phyloP scores from a whole-genome alignment of 1,140 invertebrate genomes.

The Camponotus pennsylvanicus region DNA sequence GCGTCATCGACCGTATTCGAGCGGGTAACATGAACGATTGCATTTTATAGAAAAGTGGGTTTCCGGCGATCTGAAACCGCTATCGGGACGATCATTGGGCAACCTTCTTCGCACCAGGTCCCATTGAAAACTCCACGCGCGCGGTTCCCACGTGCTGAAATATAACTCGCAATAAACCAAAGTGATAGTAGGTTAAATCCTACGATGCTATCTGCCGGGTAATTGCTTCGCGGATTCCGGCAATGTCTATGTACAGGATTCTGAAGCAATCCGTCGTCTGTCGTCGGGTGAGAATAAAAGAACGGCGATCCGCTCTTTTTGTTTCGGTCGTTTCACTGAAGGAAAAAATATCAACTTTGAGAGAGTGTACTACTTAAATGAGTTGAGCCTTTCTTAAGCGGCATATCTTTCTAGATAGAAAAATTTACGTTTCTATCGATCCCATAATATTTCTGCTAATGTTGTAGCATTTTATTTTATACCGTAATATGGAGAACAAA shows the following conservation, averaged over 20 bases:
- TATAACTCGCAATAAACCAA: conserved; percentile 84
- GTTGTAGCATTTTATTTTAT: not conserved
- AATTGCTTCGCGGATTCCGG: conserved; percentile 80
- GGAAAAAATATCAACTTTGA: conserved; percentile 43
- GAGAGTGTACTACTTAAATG: conserved; percentile 26
- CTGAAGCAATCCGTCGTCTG: conserved; percentile 74
- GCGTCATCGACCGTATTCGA: conserved; percentile 67
- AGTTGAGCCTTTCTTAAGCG: conserved; percentile 43
- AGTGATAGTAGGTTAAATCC: conserved; percentile 85
- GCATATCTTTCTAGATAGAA: conserved; percentile 18
- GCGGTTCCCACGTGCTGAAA: conserved; percentile 85
- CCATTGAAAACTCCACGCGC: conserved; percentile 80
- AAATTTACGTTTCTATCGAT: not conserved
- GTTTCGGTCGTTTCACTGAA: conserved; percentile 41
- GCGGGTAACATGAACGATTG: conserved; percentile 70
- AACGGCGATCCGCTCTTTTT: conserved; percentile 66
- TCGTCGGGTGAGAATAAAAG: conserved; percentile 72
- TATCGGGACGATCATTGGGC: conserved; percentile 85
- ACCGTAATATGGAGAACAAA: not conserved
- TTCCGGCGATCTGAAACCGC: conserved; percentile 82
- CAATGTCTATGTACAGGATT: conserved; percentile 68
- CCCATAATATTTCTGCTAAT: not conserved
- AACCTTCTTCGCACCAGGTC: conserved; percentile 83
- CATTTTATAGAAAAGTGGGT: conserved; percentile 84
- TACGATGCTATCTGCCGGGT: conserved; percentile 82